phyloP scores from a whole-genome alignment of 1,140 invertebrate genomes.

The Carcinoscorpius rotundicauda region DNA sequence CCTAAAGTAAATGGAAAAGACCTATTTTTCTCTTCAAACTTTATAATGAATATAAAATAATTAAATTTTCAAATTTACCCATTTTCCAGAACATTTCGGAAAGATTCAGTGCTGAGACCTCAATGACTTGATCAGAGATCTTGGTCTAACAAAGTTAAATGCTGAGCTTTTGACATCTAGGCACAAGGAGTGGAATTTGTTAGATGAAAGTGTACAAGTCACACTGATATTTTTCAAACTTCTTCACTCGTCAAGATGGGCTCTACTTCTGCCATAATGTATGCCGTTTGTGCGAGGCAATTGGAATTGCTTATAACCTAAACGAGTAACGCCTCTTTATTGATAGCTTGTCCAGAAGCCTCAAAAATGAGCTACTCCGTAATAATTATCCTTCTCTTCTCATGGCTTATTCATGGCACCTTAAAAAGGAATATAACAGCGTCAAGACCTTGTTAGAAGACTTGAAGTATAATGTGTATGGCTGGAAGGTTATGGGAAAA shows the following conservation, averaged over 20 bases:
- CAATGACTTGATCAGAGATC: slow-evolving; percentile 12
- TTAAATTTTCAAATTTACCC: too few relatives aligned
- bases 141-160: slow-evolving; percentile 18
- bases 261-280: slow-evolving; percentile 26
- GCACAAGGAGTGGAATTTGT: slow-evolving; percentile 4
- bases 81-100: too few relatives aligned
- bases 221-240: slow-evolving; percentile 12
- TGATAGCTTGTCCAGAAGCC: slow-evolving; percentile 26
- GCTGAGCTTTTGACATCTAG: slow-evolving; percentile 6
- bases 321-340: slow-evolving; percentile 28
- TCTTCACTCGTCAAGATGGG: slow-evolving; percentile 21
- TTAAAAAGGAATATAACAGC: slow-evolving; percentile 29
- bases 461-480: slow-evolving; percentile 28
- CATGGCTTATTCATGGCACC: slow-evolving; percentile 26
- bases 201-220: slow-evolving; percentile 13
- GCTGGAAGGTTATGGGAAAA: slow-evolving; percentile 29
- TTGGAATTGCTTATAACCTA: slow-evolving; percentile 23
- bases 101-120: not conserved
- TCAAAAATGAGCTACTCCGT: slow-evolving; percentile 31
- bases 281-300: slow-evolving; percentile 23
- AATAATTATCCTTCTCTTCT: slow-evolving; percentile 29
- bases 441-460: slow-evolving; percentile 26
- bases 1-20: too few relatives aligned
- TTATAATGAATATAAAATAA: too few relatives aligned
- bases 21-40: too few relatives aligned